These are phyloP conservation scores for Denticeps clupeoides DNA, from an alignment of 2,797 vertebrate species.

Conservation along the genomic window DNA sequence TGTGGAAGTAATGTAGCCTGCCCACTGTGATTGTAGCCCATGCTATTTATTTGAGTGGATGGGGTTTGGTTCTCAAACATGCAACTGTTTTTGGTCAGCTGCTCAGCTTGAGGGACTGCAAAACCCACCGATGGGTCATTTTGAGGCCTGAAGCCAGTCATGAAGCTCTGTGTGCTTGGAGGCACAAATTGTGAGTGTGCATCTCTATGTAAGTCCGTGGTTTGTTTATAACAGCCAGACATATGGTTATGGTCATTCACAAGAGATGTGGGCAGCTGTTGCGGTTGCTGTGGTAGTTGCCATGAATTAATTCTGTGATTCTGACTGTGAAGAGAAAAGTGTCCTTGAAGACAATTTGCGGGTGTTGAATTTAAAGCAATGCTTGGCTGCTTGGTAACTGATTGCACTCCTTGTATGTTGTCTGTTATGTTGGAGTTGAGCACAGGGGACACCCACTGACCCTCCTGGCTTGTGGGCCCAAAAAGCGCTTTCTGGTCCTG, in stretches of 20 bases:
- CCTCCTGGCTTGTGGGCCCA: slow-evolving; percentile 20
- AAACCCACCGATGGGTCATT: no score
- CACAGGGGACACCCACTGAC: slow-evolving; percentile 33
- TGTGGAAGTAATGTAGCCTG: slow-evolving; percentile 1
- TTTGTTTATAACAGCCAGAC: slow-evolving; percentile 17
- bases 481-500: slow-evolving; percentile 25
- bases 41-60: slow-evolving; percentile 13
- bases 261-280: slow-evolving; percentile 10
- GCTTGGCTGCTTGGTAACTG: slow-evolving; percentile 28
- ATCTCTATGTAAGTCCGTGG: slow-evolving; percentile 29
- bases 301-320: slow-evolving; percentile 29
- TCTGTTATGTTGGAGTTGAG: slow-evolving; percentile 13
- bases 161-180: slow-evolving; percentile 12
- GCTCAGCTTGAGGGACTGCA: no score
- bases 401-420: slow-evolving; percentile 19
- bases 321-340: slow-evolving; percentile 27
- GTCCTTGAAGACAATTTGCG: slow-evolving; percentile 25
- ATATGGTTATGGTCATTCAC: slow-evolving; percentile 27
- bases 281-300: slow-evolving; percentile 24
- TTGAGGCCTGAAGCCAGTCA: slow-evolving; percentile 4
- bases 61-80: slow-evolving; percentile 32
- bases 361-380: slow-evolving; percentile 12
- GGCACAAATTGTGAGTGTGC: slow-evolving; percentile 10
- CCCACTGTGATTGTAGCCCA: slow-evolving; percentile 14
- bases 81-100: slow-evolving; percentile 30